These are phyloP conservation scores for Axinella damicornis DNA, from an alignment of 37 sponge, comb jelly and placozoan species.

Conservation along the genomic window DNA sequence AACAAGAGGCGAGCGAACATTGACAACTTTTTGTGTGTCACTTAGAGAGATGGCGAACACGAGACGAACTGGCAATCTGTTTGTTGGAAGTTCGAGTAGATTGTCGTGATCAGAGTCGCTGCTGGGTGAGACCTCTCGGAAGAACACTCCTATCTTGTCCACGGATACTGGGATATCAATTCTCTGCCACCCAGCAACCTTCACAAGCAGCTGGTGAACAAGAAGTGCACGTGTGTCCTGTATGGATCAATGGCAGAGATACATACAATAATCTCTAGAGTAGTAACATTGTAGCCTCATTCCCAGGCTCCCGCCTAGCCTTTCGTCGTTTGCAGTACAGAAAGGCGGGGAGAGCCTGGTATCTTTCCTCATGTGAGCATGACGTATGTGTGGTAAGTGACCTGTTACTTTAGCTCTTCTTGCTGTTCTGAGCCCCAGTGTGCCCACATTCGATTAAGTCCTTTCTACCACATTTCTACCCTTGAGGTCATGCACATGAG, in stretches of 20 bases:
- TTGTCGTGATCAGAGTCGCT: conserved; percentile 19
- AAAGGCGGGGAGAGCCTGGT: too few relatives aligned
- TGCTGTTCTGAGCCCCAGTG: too few relatives aligned
- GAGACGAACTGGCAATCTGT: conserved; percentile 50
- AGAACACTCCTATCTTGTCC: conserved; percentile 94
- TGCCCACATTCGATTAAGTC: too few relatives aligned
- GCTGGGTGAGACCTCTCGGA: conserved; percentile 67
- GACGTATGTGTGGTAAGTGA: too few relatives aligned
- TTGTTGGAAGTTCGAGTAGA: conserved; percentile 11
- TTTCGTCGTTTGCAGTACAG: too few relatives aligned
- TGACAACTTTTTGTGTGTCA: conserved; percentile 86
- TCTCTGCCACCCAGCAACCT: conserved; percentile 86
- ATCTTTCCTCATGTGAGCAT: too few relatives aligned
- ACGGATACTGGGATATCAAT: conserved; percentile 85
- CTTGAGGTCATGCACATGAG: too few relatives aligned
- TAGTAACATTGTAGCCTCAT: not conserved
- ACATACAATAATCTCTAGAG: not conserved
- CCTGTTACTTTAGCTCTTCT: too few relatives aligned
- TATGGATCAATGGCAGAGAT: not conserved
- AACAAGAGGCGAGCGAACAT: conserved; percentile 87
- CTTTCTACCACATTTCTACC: too few relatives aligned
- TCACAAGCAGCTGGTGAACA: conserved; percentile 88
- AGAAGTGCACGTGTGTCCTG: conserved; percentile 64
- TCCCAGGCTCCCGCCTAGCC: too few relatives aligned
- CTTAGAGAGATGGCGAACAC: conserved; percentile 86